Evolutionary conservation across 2,113 vertebrate genomes (phyloP), one percentile per base, ranked within the genome.

Genomic region (Syrrhaptes paradoxus): DNA sequence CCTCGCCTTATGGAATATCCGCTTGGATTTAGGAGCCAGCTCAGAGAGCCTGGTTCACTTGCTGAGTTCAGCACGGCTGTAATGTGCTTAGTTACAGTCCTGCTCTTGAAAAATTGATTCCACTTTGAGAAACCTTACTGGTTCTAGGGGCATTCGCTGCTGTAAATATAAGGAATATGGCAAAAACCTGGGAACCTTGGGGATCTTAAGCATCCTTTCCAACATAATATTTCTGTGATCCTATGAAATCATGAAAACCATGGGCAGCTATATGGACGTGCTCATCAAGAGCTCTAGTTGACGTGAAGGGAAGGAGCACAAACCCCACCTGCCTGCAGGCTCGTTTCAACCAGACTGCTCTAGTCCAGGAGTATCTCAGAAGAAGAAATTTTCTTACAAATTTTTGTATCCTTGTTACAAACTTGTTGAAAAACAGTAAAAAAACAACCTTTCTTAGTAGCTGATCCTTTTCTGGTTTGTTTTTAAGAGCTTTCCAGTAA

Each of bases 91-190:
- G 85, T 96, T 95, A 93, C 93, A 95, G 85, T 80, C 26, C 48
- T 67, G 76, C 81, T 85, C 87, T 96, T 94, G 76, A 95, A 95
- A 95, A 97, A 93, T 88, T 88, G 90, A 96, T 94, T 88, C 82
- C 31, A 65, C 75, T 94, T 90, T 89, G 55, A 85, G 81, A 91
- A 96, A 96, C 96, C 89, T 91, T 89, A 80, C 87, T 5, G 19
- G 73, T 91, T 93, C 80, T 73, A 45, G 78, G 87, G 76, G 32
- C 34, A 70, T 87, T 96, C 63, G 54, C 28, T 36, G 62, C 88
- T 78, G 49, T 62, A 92, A 96, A 63, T 95, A 54, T 81, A 58
- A 67, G 48, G 25, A 66, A 79, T 88, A 41, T 49, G 84, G 63
- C 62, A 92, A 82, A 91, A 95, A 45, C 12, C 45, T 58, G 73